These are phyloP conservation scores for Sphenopsis melanotis DNA, from an alignment of 2,797 vertebrate species.

Conservation along the genomic window DNA sequence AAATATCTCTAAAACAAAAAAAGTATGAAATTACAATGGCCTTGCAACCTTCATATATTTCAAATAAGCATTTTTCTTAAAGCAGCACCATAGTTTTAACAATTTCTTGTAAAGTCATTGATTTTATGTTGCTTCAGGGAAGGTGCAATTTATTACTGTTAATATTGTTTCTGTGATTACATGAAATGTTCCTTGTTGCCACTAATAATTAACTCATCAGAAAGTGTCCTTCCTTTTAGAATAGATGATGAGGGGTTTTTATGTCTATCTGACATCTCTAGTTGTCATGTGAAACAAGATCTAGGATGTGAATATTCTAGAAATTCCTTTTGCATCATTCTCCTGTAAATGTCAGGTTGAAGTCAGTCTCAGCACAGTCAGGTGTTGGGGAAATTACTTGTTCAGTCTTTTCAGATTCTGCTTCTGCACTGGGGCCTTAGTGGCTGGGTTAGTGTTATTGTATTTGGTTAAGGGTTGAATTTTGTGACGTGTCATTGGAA, in stretches of 20 bases:
- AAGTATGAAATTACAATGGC: neutral
- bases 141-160: conserved; percentile 1
- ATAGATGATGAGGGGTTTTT: neutral
- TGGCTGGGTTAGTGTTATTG: neutral
- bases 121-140: conserved; percentile 16
- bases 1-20: neutral
- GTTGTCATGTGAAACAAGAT: neutral
- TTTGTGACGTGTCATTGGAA: neutral
- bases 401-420: neutral
- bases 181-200: neutral
- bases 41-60: neutral
- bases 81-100: neutral
- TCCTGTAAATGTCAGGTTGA: neutral
- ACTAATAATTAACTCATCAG: conserved; percentile 4
- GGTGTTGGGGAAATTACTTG: neutral
- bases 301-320: neutral
- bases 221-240: neutral
- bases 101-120: conserved; percentile 11
- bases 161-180: neutral
- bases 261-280: neutral
- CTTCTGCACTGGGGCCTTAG: neutral
- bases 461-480: neutral
- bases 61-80: neutral
- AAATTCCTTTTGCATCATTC: neutral
- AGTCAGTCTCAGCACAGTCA: neutral